Conservation (phyloP, 2,113 vertebrate species). For the Leuciscus idus region DNA sequence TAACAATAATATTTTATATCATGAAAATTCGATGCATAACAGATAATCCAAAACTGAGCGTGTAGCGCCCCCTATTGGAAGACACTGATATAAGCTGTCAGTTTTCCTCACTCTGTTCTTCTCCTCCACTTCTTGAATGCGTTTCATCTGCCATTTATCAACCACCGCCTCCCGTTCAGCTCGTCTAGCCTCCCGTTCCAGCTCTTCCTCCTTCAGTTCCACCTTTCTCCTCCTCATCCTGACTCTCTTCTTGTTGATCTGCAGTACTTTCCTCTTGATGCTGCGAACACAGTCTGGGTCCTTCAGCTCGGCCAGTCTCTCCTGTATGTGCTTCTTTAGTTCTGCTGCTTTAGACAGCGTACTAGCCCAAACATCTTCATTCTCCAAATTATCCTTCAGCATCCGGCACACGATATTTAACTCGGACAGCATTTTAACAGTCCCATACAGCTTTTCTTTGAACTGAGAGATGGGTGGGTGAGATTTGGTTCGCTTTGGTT, state of each 20-base stretch:
- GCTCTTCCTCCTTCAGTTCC: conserved; percentile 67
- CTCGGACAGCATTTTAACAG: conserved; percentile 71
- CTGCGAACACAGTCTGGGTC: conserved; percentile 63
- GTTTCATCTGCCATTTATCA: conserved; percentile 84
- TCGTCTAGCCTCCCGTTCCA: conserved; percentile 65
- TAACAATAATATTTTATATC: neutral
- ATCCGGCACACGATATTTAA: conserved; percentile 69
- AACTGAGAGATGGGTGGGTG: conserved; percentile 49
- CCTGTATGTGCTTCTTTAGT: conserved; percentile 65
- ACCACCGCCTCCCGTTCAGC: conserved; percentile 81
- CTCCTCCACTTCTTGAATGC: conserved; percentile 86
- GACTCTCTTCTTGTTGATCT: conserved; percentile 73
- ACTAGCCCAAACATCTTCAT: conserved; percentile 69
- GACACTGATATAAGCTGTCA: neutral
- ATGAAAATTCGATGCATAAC: neutral
- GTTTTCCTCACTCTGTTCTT: conserved; percentile 81
- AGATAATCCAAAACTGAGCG: neutral
- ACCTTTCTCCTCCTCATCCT: conserved; percentile 70
- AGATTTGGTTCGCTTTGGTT: neutral
- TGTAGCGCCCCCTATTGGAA: conserved; percentile 19
- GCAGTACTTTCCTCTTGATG: conserved; percentile 69
- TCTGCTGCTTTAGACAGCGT: conserved; percentile 55
- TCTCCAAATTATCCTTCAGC: conserved; percentile 67
- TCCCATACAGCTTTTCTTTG: conserved; percentile 66
- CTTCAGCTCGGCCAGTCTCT: conserved; percentile 65